Conservation (phyloP, 2,888 invertebrate species). For the Andrena hattorfiana region DNA sequence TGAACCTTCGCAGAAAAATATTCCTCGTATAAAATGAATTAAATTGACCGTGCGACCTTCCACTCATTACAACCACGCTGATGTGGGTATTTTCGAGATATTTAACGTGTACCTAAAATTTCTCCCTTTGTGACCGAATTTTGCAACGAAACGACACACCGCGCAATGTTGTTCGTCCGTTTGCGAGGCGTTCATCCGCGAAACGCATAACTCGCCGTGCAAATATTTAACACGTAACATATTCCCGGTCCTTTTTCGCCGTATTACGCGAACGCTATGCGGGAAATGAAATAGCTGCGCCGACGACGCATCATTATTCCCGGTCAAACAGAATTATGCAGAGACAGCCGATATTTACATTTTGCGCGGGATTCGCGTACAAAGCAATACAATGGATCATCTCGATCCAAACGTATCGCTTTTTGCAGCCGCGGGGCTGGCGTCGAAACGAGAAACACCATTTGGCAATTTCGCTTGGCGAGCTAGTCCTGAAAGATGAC, state of each 20-base stretch:
- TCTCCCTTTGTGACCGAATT: no score
- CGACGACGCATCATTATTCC: constrained; percentile 42
- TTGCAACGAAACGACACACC: no score
- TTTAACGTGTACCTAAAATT: no score
- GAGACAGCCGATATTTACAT: constrained; percentile 38
- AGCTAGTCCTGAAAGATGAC: constrained; percentile 68
- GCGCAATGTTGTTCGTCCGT: no score
- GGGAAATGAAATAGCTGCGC: neutral
- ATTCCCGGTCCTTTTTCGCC: neutral
- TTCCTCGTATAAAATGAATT: no score
- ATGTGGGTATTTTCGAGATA: no score
- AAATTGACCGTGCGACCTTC: no score
- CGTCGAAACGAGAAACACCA: constrained; percentile 61
- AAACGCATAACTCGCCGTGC: neutral
- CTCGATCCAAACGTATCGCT: constrained; percentile 70
- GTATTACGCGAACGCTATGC: constrained; percentile 17
- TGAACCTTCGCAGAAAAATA: no score
- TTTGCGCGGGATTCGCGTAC: constrained; percentile 21
- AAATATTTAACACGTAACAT: constrained; percentile 19
- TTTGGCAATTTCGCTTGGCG: constrained; percentile 64
- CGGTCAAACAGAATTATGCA: constrained; percentile 42
- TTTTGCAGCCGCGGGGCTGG: constrained; percentile 58
- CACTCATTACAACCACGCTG: no score
- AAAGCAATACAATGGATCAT: constrained; percentile 69
- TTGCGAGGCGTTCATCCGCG: constrained; percentile 1